These are phyloP conservation scores for Menidia beryllina DNA, from an alignment of 2,113 vertebrate species.

Conservation along the genomic window DNA sequence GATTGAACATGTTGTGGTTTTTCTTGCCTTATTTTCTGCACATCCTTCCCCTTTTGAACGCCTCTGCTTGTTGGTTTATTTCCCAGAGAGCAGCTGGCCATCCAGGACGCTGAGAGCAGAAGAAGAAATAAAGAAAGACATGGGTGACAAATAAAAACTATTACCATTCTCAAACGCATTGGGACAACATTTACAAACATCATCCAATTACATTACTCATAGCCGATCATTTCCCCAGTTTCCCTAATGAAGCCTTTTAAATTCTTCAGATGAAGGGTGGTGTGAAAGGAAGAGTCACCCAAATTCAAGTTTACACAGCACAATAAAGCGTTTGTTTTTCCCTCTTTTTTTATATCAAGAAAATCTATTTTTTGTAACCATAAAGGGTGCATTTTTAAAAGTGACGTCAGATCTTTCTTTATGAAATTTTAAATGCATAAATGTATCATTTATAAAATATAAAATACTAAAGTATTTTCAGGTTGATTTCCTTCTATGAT, in stretches of 20 bases:
- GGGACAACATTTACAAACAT: conserved; percentile 28
- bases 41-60: not conserved
- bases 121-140: not conserved
- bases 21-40: conserved; percentile 9
- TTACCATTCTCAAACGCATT: conserved; percentile 22
- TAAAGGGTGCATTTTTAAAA: not conserved
- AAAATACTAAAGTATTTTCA: not conserved
- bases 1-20: conserved; percentile 2
- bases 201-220: conserved; percentile 17
- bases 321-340: not conserved
- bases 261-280: conserved; percentile 29
- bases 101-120: conserved; percentile 18
- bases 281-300: conserved; percentile 41
- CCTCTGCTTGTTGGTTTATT: not conserved
- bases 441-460: too few species aligned
- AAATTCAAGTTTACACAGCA: conserved; percentile 10
- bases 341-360: too few species aligned
- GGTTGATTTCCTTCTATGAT: not conserved
- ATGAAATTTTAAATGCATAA: not conserved
- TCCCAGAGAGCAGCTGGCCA: not conserved
- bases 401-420: too few species aligned
- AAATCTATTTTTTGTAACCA: too few species aligned
- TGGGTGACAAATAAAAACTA: conserved; percentile 2
- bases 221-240: conserved; percentile 48
- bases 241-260: conserved; percentile 53